Evolutionary conservation across 2,113 vertebrate species (phyloP), one percentile per base, ranked within the genome.

Genomic region (Zingel zingel): DNA sequence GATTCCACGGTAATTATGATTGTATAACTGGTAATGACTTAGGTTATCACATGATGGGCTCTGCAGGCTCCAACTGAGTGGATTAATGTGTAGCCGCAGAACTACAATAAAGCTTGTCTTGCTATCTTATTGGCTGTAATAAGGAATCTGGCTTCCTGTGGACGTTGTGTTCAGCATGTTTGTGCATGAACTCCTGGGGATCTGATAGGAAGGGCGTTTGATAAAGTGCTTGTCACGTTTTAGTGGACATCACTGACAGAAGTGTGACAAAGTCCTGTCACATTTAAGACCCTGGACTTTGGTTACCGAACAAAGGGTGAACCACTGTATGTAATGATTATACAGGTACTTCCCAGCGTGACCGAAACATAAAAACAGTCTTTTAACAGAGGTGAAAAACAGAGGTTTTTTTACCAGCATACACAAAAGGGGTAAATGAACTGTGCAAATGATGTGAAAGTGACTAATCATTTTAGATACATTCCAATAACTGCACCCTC

Each of bases 21-120:
- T 74, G 69, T 79, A 90, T 86, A 81, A 79, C 86, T 86, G 90
- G 83, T 92, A 92, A 92, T 91, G 86, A 92, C 91, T 88, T 58
- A 83, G 83, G 87, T 86, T 63, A 86, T 94, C 94, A 94, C 92
- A 94, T 94, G 94, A 94, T 75, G 62, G 57, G 18, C 76, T 63
- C 72, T 73, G 47, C 70, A 79, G 62, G 53, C 72, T 79, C 73
- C 59, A 78, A 51, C 65, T 8, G 81, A 74, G 62, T 84, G 89
- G 94, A 92, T 94, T 94, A 94, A 94, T 94, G 76, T 94, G 91
- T 94, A 94, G 93, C 92, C 58, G 59, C 54, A 51, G 23, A 47
- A 74, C 67, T 27, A 89, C 88, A 89, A 91, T 94, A 94, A 94
- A 94, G 88, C 71, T 56, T 23, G 66, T 25, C 47, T 51, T 39